A percentile compares a stretch with the other conserved stretches of the same genome.
phyloP scores from a whole-genome alignment of 2,888 invertebrate species.

The Cabera pusaria region DNA sequence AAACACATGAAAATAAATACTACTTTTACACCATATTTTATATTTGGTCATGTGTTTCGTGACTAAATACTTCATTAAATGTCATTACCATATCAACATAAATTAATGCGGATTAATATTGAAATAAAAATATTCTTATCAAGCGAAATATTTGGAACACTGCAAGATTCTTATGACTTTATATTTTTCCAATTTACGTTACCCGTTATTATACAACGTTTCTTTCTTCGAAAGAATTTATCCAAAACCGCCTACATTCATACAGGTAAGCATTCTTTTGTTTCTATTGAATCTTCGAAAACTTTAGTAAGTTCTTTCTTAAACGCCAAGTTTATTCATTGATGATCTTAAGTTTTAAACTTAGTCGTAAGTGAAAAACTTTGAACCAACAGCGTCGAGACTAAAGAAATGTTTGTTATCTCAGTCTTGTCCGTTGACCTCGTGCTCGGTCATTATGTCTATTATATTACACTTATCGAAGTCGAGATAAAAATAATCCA shows the following conservation, averaged over 20 bases:
- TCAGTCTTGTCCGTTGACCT: constrained; percentile 37
- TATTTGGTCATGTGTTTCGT: too few relatives aligned
- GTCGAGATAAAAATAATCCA: constrained; percentile 39
- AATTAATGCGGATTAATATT: too few relatives aligned
- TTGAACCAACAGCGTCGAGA: constrained; percentile 27
- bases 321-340: constrained; percentile 24
- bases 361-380: constrained; percentile 24
- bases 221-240: constrained; percentile 19
- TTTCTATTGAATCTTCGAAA: constrained; percentile 17
- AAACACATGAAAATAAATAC: too few relatives aligned
- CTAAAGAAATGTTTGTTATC: constrained; percentile 3
- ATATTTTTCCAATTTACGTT: too few relatives aligned
- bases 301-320: constrained; percentile 29
- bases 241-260: constrained; percentile 9
- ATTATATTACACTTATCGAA: constrained; percentile 12
- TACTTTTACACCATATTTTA: too few relatives aligned
- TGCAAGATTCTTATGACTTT: too few relatives aligned
- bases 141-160: too few relatives aligned
- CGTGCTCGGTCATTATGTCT: constrained; percentile 30
- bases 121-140: too few relatives aligned
- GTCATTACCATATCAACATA: too few relatives aligned
- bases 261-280: constrained; percentile 12
- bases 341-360: constrained; percentile 15
- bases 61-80: too few relatives aligned
- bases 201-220: too few relatives aligned